A percentile compares a stretch with the other conserved stretches of the same genome.
These are phyloP conservation scores for Oxyura jamaicensis DNA, from an alignment of 2,113 vertebrate species.

Conservation along the genomic window DNA sequence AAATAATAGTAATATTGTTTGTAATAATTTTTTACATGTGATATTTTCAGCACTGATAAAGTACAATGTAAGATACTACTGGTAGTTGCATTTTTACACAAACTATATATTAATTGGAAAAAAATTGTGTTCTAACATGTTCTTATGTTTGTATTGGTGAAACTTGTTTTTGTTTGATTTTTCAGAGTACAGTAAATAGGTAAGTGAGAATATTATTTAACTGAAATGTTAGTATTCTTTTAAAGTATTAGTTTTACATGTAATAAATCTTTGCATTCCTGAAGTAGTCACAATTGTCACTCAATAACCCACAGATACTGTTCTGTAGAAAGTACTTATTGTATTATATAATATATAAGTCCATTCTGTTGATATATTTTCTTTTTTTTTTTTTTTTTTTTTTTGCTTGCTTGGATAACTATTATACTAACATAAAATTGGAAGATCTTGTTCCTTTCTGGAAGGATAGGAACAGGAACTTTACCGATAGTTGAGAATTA, in stretches of 20 bases:
- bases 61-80: not conserved
- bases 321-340: not conserved
- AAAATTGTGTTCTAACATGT: not conserved
- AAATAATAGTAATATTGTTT: not conserved
- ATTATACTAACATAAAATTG: not conserved
- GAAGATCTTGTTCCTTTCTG: not conserved
- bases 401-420: not conserved
- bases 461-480: not conserved
- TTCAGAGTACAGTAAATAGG: not conserved
- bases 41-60: not conserved
- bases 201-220: not conserved
- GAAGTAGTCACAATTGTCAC: not conserved
- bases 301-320: not conserved
- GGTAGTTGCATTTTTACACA: not conserved
- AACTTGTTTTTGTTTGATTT: not conserved
- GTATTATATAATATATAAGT: not conserved
- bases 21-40: not conserved
- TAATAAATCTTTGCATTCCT: not conserved
- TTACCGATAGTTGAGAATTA: not conserved
- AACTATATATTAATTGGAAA: not conserved
- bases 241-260: not conserved
- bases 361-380: not conserved
- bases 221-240: not conserved
- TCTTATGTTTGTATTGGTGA: not conserved
- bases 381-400: not conserved